These are phyloP conservation scores for Colossoma macropomum DNA, from an alignment of 2,113 vertebrate genomes.

Conservation along the genomic window DNA sequence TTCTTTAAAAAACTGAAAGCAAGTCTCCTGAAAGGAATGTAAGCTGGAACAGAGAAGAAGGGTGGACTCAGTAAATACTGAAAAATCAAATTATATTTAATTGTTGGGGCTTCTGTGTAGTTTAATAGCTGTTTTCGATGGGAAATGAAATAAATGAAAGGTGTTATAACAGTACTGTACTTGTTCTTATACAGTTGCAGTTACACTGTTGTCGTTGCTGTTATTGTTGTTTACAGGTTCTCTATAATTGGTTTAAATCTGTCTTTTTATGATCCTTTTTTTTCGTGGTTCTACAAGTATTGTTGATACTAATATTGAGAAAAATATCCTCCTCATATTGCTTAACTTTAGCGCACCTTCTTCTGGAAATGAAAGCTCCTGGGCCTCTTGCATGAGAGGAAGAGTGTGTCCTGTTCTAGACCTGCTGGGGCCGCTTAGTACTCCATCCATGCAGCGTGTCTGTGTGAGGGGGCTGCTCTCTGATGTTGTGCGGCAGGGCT, in stretches of 20 bases:
- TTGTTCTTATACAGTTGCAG: not conserved
- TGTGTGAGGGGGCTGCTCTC: not conserved
- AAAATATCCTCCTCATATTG: not conserved
- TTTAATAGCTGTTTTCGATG: too few relatives aligned
- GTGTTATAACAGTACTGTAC: too few relatives aligned
- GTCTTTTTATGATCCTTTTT: not conserved
- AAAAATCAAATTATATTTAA: too few relatives aligned
- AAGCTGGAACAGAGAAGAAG: too few relatives aligned
- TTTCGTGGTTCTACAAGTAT: not conserved
- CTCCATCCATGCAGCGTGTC: conserved; percentile 1
- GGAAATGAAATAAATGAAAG: too few relatives aligned
- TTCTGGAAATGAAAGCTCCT: not conserved
- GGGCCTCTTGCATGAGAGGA: not conserved
- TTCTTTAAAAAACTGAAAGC: too few relatives aligned
- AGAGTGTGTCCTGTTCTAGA: not conserved
- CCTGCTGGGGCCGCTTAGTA: conserved; percentile 2
- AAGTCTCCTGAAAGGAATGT: too few relatives aligned
- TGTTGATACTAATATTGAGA: not conserved
- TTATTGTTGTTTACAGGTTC: not conserved
- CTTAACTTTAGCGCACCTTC: not conserved
- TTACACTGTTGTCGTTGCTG: not conserved
- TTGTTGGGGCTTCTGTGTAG: too few relatives aligned
- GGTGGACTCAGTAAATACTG: too few relatives aligned
- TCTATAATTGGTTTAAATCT: not conserved
- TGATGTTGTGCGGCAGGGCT: not conserved